Percentiles rank a stretch among this genome's conserved stretches.
phyloP scores from a whole-genome alignment of 2,113 vertebrate genomes.

The Romanogobio albipinnatus region DNA sequence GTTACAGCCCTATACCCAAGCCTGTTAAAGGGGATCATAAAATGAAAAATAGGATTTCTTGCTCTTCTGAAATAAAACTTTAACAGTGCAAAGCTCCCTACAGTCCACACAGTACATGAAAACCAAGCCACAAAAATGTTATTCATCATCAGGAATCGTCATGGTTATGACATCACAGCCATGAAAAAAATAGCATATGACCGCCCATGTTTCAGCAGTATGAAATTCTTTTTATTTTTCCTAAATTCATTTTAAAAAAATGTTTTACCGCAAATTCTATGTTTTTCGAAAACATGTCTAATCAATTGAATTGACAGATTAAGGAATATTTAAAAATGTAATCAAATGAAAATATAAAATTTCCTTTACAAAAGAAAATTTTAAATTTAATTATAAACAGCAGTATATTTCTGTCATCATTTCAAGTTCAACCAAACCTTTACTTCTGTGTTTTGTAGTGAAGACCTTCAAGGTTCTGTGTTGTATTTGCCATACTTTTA shows the following conservation, averaged over 20 bases:
- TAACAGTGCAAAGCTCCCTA: background rate
- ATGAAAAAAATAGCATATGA: background rate
- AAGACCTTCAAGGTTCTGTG: background rate
- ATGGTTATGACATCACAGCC: background rate
- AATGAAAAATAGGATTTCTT: background rate
- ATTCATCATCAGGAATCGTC: background rate
- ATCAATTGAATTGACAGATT: background rate
- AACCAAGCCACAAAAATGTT: background rate
- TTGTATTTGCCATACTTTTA: too few species aligned
- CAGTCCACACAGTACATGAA: background rate
- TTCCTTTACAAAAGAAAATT: background rate
- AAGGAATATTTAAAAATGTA: too few species aligned
- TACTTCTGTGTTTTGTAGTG: background rate
- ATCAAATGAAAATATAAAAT: background rate
- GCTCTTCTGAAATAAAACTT: background rate
- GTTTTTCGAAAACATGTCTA: background rate
- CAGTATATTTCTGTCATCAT: background rate
- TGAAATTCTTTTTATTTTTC: background rate
- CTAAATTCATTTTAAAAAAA: background rate
- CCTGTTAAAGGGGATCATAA: slow-evolving; percentile 15
- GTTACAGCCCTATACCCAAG: too few species aligned
- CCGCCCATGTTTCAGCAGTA: background rate
- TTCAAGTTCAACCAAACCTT: background rate
- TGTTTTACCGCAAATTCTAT: too few species aligned
- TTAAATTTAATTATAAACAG: too few species aligned